Evolutionary conservation across 2,888 invertebrate species (phyloP), one percentile per base, ranked within the genome.

Genomic region (Amphiduros pacificus): DNA sequence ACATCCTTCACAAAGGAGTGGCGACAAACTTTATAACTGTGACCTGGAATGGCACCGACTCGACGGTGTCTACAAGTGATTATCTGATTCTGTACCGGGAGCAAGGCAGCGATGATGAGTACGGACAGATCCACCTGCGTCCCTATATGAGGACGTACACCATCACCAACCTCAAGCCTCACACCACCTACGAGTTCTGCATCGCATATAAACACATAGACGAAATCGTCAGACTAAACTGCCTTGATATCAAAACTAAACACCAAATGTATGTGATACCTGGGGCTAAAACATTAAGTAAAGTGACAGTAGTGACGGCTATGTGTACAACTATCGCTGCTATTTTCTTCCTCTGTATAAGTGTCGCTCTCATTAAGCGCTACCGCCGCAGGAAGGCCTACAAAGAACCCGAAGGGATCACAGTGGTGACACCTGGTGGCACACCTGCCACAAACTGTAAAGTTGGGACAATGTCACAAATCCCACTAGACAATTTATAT

Each of bases 111-210:
- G 40, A 58, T 5, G 55, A 26, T 4, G 59, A 61, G 22, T 62
- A 64, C 50, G 56, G 54, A 36, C 28, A 22, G 69, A 76, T 74
- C 60, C 73, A 67, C 61, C 75, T 71, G 52, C 73, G 70, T 5
- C 73, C 74, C 14, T 68, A 71, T 48, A 72, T 79, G 65, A 76
- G 76, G 57, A 77, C 75, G 22, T 84, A 80, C 71, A 83, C 83
- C 49, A 76, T 85, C 24, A 76, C 73, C 40, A 76, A 80, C 51
- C 72, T 85, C 14, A 71, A 73, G 60, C 81, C 84, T 9, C 70
- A 74, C 31, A 82, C 82, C 5, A 68, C 67, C 2, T 85, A 85
- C 68, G 80, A 82, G 67, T 77, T 84, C 66, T 85, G 85, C 69
- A 75, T 85, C 27, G 79, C 82, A 20, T 69, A 73, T 76, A 32